These are phyloP conservation scores for Archocentrus centrarchus DNA, from an alignment of 2,113 vertebrate species.

Conservation along the genomic window DNA sequence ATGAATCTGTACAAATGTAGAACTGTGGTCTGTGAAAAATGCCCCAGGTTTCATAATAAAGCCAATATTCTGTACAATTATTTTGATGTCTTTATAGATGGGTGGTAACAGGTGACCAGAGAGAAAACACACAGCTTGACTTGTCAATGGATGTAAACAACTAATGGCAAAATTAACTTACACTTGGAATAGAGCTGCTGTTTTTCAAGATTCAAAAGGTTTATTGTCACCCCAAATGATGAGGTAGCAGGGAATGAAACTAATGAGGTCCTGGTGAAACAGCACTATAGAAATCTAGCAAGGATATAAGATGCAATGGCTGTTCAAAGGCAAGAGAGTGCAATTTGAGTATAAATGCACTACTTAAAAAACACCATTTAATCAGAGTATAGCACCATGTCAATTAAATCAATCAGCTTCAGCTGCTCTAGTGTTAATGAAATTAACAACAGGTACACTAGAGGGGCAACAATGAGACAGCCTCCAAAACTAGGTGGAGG, in stretches of 20 bases:
- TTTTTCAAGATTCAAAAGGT: slow-evolving; percentile 1
- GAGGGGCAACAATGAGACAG: too few species aligned
- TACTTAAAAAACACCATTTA: too few species aligned
- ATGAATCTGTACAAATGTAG: slow-evolving; percentile 86
- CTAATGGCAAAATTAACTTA: not conserved
- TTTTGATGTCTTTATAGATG: slow-evolving; percentile 26
- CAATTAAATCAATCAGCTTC: too few species aligned
- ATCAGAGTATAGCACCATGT: too few species aligned
- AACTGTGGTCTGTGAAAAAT: slow-evolving; percentile 84
- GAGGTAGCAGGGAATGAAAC: not conserved
- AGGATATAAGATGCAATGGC: not conserved
- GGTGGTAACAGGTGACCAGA: not conserved
- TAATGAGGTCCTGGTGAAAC: not conserved
- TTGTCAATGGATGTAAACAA: not conserved
- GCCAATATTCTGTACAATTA: slow-evolving; percentile 87
- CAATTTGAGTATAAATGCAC: not conserved
- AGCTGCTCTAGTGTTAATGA: too few species aligned
- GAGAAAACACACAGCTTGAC: too few species aligned
- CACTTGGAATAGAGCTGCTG: not conserved
- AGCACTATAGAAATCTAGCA: not conserved
- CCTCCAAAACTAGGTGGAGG: too few species aligned
- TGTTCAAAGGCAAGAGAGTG: not conserved
- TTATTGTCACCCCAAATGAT: not conserved
- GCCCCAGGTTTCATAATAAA: slow-evolving; percentile 93
- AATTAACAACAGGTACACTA: too few species aligned